Percentiles rank a stretch among this genome's conserved stretches.
These are phyloP conservation scores for Epizoanthus illoricatus DNA, from an alignment of 92 coral and sea anemone genomes.

Conservation along the genomic window DNA sequence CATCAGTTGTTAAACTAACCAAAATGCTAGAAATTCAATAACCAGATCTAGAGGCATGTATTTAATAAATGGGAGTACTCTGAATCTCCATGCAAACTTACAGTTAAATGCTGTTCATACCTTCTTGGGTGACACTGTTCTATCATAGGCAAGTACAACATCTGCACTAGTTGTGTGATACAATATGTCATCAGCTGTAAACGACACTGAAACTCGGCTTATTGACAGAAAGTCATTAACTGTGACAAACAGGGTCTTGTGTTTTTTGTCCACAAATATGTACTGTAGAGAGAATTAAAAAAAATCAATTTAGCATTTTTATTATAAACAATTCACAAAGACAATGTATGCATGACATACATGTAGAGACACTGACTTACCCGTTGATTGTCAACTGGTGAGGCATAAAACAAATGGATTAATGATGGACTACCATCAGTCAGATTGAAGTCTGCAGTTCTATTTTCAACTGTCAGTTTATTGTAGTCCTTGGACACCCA, in stretches of 20 bases:
- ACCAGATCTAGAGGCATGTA: too few species aligned
- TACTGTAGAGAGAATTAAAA: constrained; percentile 62
- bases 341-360: not conserved
- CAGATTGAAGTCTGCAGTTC: constrained; percentile 51
- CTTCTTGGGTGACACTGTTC: constrained; percentile 58
- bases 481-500: constrained; percentile 91
- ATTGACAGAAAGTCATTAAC: constrained; percentile 77
- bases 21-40: not conserved
- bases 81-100: too few species aligned
- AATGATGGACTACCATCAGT: constrained; percentile 46
- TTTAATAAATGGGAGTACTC: too few species aligned
- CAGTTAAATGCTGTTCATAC: constrained; percentile 30
- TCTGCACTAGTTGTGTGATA: constrained; percentile 66
- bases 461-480: constrained; percentile 52
- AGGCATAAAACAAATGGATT: constrained; percentile 66
- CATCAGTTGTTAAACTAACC: not conserved
- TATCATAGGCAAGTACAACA: constrained; percentile 83
- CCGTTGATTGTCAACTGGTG: constrained; percentile 81
- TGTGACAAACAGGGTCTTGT: constrained; percentile 68
- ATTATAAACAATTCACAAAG: not conserved
- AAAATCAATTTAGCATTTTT: not conserved
- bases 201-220: constrained; percentile 38
- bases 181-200: constrained; percentile 71
- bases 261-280: constrained; percentile 72
- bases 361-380: constrained; percentile 53